phyloP scores from a whole-genome alignment of 2,113 vertebrate species.

The Grantiella picta region DNA sequence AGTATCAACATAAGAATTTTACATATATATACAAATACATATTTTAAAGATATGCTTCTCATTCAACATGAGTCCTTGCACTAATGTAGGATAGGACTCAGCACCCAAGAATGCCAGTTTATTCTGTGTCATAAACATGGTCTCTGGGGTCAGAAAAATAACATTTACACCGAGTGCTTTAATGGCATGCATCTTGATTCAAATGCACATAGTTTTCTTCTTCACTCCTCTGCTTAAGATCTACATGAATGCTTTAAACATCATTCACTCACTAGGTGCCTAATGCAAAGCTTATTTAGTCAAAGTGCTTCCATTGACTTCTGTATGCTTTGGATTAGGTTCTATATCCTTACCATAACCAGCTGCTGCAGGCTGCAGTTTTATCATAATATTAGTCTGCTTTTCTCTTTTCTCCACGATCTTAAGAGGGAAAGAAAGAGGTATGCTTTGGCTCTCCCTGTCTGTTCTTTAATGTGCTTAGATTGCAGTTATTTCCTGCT shows the following conservation, averaged over 20 bases:
- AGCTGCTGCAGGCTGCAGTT: not conserved
- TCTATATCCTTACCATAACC: not conserved
- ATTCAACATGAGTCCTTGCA: not conserved
- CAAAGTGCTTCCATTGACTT: conserved; percentile 15
- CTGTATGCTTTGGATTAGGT: conserved; percentile 24
- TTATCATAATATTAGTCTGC: conserved; percentile 21
- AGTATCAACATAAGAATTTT: not conserved
- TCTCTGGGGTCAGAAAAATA: not conserved
- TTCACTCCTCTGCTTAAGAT: not conserved
- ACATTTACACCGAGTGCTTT: not conserved
- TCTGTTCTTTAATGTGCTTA: conserved; percentile 51
- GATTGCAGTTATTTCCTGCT: conserved; percentile 56
- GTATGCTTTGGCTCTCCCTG: not conserved
- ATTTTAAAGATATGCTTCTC: not conserved
- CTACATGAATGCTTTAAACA: not conserved
- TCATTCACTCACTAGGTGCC: not conserved
- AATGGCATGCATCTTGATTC: not conserved
- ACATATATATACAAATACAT: not conserved
- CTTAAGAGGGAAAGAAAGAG: conserved; percentile 22
- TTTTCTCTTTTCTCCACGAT: conserved; percentile 3
- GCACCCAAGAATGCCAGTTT: not conserved
- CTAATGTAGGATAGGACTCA: not conserved
- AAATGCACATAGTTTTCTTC: not conserved
- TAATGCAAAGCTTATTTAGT: conserved; percentile 36
- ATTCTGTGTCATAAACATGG: not conserved